Conservation (phyloP, 2,113 vertebrate species). For the Muscicapa adusta region DNA sequence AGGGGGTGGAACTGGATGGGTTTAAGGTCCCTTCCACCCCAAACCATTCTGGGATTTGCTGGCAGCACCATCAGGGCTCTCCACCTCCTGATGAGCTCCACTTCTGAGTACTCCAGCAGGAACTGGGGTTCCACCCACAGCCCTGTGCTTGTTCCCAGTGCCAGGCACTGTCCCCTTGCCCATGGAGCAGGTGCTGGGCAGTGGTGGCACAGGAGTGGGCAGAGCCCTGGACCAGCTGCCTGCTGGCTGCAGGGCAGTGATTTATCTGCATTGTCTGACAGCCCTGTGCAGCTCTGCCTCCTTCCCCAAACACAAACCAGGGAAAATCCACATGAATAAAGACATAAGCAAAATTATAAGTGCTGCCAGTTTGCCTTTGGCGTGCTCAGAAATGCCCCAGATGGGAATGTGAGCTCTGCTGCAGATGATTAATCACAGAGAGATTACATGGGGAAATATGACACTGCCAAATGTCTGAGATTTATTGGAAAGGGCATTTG, state of each 20-base stretch:
- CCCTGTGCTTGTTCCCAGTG: background rate
- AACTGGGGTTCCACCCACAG: background rate
- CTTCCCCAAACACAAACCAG: background rate
- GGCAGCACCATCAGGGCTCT: background rate
- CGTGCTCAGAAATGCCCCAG: background rate
- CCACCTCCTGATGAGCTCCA: background rate
- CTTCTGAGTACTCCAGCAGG: rapidly evolving
- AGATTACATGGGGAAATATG: background rate
- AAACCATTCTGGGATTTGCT: background rate
- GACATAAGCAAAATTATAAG: background rate
- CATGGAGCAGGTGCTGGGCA: background rate
- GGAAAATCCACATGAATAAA: background rate
- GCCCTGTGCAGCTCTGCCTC: background rate
- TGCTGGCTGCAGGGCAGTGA: background rate
- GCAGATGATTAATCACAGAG: conserved; percentile 6
- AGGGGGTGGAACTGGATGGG: rapidly evolving
- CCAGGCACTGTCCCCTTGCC: rapidly evolving
- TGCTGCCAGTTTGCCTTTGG: background rate
- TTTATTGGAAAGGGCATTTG: conserved; percentile 36
- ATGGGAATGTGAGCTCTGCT: conserved; percentile 15
- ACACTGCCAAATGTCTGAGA: background rate
- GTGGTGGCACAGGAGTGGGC: background rate
- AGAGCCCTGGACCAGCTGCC: background rate
- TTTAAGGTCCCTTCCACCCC: background rate
- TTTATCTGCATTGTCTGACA: background rate